Percentiles rank a stretch among this genome's conserved stretches.
Evolutionary conservation across 2,888 invertebrate species (phyloP).

Genomic region (Sipha maydis): DNA sequence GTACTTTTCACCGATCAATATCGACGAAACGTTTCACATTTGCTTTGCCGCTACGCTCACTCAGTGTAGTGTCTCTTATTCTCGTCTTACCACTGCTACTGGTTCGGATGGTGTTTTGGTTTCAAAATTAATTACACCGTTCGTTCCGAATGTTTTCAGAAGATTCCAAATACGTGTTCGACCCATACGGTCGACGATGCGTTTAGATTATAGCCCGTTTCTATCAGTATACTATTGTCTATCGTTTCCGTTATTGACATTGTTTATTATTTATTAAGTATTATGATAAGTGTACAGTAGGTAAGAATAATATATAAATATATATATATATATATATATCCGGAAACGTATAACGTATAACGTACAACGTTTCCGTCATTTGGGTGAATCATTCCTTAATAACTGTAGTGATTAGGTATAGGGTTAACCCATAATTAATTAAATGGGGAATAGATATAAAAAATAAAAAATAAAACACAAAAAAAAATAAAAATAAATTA

Average conservation of each 20-base stretch:
- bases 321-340: background rate
- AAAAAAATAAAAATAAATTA: background rate
- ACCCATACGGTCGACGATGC: background rate
- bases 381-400: background rate
- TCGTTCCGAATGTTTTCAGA: no score
- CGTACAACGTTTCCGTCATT: no score
- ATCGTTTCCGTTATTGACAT: background rate
- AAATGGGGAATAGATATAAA: background rate
- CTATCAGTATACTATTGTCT: background rate
- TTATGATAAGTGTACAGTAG: background rate
- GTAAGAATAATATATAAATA: background rate
- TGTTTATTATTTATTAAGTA: conserved; percentile 17
- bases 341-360: background rate
- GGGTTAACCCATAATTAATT: background rate
- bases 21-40: no score
- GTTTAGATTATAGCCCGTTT: background rate
- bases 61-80: no score
- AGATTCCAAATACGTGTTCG: no score
- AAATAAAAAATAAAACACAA: background rate
- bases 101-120: no score
- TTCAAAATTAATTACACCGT: no score
- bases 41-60: no score
- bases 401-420: background rate
- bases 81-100: no score
- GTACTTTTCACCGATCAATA: no score